Percentiles rank a stretch among this genome's conserved stretches.
Evolutionary conservation across 2,797 vertebrate species (phyloP).

Genomic region (Alcedo quadribrachys): DNA sequence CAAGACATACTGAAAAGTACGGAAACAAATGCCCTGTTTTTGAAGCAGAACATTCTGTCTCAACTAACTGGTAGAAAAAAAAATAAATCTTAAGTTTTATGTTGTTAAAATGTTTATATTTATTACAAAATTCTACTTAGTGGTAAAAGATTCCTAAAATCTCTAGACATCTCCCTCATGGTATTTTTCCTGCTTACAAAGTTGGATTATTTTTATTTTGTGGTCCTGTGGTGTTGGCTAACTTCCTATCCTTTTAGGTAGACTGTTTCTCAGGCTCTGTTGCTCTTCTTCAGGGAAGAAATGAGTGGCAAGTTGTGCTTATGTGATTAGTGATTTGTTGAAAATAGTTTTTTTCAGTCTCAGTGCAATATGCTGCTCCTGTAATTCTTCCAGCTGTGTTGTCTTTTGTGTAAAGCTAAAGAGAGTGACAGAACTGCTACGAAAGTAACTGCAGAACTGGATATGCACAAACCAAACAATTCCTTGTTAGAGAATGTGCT

Average conservation of each 20-base stretch:
- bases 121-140: constrained; percentile 1
- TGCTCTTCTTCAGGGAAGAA: background rate
- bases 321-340: background rate
- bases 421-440: background rate
- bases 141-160: background rate
- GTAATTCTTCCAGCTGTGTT: background rate
- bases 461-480: background rate
- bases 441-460: background rate
- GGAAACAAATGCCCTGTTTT: background rate
- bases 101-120: background rate
- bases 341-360: background rate
- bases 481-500: background rate
- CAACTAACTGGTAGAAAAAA: background rate
- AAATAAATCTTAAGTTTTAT: background rate
- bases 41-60: background rate
- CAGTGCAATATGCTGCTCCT: background rate
- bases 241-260: background rate
- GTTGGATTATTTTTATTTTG: constrained; percentile 20
- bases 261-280: background rate
- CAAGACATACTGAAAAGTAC: background rate
- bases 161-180: constrained; percentile 5
- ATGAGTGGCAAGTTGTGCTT: constrained; percentile 9
- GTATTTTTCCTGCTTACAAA: constrained; percentile 36
- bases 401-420: background rate
- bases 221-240: background rate